Conservation (phyloP, 2,797 vertebrate genomes). For the Brachyrhaphis roseni region DNA sequence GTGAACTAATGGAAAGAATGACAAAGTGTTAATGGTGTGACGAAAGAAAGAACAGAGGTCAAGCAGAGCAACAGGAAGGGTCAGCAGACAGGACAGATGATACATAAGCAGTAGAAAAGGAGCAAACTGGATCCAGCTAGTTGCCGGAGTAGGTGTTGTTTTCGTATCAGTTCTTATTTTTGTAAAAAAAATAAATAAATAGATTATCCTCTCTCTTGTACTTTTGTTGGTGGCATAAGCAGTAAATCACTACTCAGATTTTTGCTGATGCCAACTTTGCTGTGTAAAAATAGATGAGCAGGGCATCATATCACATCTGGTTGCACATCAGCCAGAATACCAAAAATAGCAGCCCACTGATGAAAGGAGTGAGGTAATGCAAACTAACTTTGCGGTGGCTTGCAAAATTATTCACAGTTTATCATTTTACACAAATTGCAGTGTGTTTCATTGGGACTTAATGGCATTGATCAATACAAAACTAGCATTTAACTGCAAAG, state of each 20-base stretch:
- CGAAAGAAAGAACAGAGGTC: conserved; percentile 55
- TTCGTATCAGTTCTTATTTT: background rate
- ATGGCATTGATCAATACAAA: background rate
- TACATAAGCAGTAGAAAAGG: conserved; percentile 57
- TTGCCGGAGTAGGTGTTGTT: conserved; percentile 7
- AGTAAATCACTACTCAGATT: conserved; percentile 39
- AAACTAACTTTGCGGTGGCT: background rate
- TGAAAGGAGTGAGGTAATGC: conserved; percentile 12
- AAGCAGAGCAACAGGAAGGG: conserved; percentile 43
- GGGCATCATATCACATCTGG: conserved; percentile 17
- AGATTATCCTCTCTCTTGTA: conserved; percentile 1
- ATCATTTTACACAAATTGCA: background rate
- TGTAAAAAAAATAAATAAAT: background rate
- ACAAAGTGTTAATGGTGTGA: conserved; percentile 68
- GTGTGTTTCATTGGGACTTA: background rate
- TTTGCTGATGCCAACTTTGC: conserved; percentile 47
- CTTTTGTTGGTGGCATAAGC: conserved; percentile 19
- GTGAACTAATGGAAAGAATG: conserved; percentile 77
- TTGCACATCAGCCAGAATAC: conserved; percentile 38
- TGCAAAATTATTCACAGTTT: background rate
- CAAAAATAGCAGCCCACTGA: conserved; percentile 44
- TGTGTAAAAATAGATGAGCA: conserved; percentile 52
- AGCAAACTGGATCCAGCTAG: conserved; percentile 53
- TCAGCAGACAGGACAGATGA: conserved; percentile 51
- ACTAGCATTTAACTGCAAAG: background rate